Evolutionary conservation across 1,140 invertebrate genomes (phyloP), one percentile per base, ranked within the genome.

Genomic region (Zaprionus kolodkinae): DNA sequence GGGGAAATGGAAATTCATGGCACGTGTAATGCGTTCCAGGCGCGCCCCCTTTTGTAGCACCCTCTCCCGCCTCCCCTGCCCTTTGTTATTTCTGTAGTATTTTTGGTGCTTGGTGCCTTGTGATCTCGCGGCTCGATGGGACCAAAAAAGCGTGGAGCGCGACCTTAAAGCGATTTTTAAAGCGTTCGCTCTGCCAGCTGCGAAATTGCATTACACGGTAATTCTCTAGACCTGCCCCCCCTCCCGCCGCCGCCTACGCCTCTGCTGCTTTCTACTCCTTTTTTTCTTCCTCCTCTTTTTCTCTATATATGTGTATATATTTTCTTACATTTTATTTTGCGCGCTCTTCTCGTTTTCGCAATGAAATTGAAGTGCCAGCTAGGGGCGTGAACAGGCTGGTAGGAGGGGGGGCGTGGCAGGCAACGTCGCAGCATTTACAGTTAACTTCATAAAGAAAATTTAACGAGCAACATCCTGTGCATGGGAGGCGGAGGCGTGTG

Each of bases 361-460:
- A 79, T 79, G 76, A 82, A 87, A 87, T 87, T 87, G 83, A 82
- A 87, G 83, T 79, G 76, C 30, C 27, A 66, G 56, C 38, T 50
- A 11, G 43, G 15, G 55, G 35, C 6, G 50, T 30, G 1, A 13
- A 12, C 35, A 40, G 38, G 25, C 27, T 17, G 72, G 40, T 13
- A 35, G 62, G 36, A 11, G 15, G 6, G 52, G 63, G 52, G 48
- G 11, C 11, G 3, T 4, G 45, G 21, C 25, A 72, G 59, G 78
- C 75, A 69, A 86, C 71, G 66, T 77, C 59, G 78, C 79, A 75
- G 86, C 83, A 87, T 83, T 88, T 87, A 87, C 84, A 87, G 84
- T 87, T 87, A 88, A 87, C 84, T 87, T 88, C 84, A 87, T 87
- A 87, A 87, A 87, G 84, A 87, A 87, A 87, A 87, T 87, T 87